Evolutionary conservation across 2,888 invertebrate genomes (phyloP).

Genomic region (Catocala nupta): DNA sequence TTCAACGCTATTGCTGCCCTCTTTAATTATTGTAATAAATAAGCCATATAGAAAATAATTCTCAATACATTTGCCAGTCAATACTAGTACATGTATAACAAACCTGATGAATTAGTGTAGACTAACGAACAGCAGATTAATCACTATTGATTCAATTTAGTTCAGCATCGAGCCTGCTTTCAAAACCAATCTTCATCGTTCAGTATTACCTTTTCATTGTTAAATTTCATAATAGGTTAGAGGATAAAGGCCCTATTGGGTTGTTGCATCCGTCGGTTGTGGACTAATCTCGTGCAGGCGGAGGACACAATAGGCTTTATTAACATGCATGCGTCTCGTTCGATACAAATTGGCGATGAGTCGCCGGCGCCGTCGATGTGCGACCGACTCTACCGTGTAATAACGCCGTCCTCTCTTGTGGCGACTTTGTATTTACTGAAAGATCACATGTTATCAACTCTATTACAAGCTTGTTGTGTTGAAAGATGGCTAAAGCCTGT

Average conservation of each 20-base stretch:
- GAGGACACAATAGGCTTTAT: conserved; percentile 81
- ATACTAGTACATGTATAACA: too few species aligned
- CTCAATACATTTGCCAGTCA: too few species aligned
- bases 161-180: neutral
- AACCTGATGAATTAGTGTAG: too few species aligned
- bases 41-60: too few species aligned
- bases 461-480: neutral
- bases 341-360: conserved; percentile 81
- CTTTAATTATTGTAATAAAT: too few species aligned
- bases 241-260: conserved; percentile 40
- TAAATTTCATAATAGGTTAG: conserved; percentile 38
- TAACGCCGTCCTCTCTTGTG: conserved; percentile 39
- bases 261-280: conserved; percentile 45
- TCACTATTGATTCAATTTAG: too few species aligned
- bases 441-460: neutral
- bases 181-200: conserved; percentile 5
- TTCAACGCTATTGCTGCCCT: too few species aligned
- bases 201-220: conserved; percentile 38
- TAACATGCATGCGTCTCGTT: conserved; percentile 74
- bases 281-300: conserved; percentile 71
- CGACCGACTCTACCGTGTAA: conserved; percentile 54
- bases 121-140: too few species aligned
- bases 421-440: conserved; percentile 9
- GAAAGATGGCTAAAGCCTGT: too few species aligned
- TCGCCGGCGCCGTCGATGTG: conserved; percentile 53